Percentiles rank a stretch among this genome's conserved stretches.
Evolutionary conservation across 2,797 vertebrate species (phyloP).

Genomic region (Darevskia mixta): DNA sequence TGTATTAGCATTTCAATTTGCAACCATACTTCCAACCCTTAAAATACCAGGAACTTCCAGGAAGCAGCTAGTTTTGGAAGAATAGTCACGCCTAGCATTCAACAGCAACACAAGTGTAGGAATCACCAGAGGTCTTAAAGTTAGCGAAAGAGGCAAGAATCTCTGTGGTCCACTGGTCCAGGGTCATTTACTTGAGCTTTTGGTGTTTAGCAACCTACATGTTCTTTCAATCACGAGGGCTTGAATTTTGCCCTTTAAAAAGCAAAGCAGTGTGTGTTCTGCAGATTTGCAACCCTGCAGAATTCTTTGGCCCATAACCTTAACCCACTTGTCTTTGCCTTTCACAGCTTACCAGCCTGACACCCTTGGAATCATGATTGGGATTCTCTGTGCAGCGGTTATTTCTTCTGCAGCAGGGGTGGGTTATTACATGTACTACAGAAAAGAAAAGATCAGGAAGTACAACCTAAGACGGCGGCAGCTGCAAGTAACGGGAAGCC

Average conservation of each 20-base stretch:
- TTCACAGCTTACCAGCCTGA: background rate
- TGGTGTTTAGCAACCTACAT: background rate
- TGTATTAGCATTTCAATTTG: background rate
- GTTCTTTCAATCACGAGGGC: background rate
- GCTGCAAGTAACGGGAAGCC: background rate
- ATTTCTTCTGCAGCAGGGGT: accelerated
- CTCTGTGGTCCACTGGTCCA: no score
- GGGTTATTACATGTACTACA: background rate
- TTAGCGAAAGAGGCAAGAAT: background rate
- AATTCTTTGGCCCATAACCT: background rate
- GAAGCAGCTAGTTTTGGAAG: background rate
- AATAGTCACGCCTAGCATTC: background rate
- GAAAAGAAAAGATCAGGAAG: background rate
- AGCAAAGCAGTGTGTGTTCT: background rate
- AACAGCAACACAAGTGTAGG: background rate
- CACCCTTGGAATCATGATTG: background rate
- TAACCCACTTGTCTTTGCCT: background rate
- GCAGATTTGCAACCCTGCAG: background rate
- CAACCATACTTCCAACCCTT: background rate
- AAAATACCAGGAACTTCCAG: background rate
- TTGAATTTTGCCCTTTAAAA: background rate
- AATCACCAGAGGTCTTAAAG: background rate
- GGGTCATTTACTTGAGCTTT: background rate
- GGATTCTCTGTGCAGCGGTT: accelerated
- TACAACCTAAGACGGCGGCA: background rate